These are phyloP conservation scores for Zoanthus gigantus DNA, from an alignment of 92 coral and sea anemone species.

Conservation along the genomic window DNA sequence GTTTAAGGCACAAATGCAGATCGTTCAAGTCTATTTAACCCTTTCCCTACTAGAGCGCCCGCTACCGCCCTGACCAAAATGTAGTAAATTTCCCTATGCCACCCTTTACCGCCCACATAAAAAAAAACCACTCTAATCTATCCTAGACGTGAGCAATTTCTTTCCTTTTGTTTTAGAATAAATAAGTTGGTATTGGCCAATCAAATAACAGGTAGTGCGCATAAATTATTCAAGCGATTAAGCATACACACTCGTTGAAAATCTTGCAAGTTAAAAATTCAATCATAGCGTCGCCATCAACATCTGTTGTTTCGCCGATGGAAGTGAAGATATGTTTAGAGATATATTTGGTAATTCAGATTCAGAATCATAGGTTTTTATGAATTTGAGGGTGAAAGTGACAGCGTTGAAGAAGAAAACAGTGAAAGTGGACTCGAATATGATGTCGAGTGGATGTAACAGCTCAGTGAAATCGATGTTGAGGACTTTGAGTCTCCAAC, in stretches of 20 bases:
- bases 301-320: too few relatives aligned
- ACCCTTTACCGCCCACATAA: neutral
- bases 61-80: conserved; percentile 7
- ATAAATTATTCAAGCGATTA: neutral
- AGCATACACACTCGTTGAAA: conserved; percentile 2
- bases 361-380: too few relatives aligned
- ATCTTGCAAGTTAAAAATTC: too few relatives aligned
- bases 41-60: conserved; percentile 31
- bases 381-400: neutral
- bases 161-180: conserved; percentile 3
- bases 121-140: neutral
- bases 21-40: neutral
- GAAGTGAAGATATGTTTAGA: too few relatives aligned
- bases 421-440: neutral
- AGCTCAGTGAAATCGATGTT: neutral
- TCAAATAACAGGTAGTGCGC: conserved; percentile 25
- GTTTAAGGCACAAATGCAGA: neutral
- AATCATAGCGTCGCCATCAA: too few relatives aligned
- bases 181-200: conserved; percentile 3
- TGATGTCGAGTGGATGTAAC: conserved; percentile 2
- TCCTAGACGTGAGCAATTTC: conserved; percentile 12
- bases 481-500: conserved; percentile 12
- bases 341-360: too few relatives aligned
- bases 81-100: neutral
- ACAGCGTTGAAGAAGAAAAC: neutral